Evolutionary conservation across 1,140 invertebrate genomes (phyloP).

Genomic region (Drosophila nigromelanica): DNA sequence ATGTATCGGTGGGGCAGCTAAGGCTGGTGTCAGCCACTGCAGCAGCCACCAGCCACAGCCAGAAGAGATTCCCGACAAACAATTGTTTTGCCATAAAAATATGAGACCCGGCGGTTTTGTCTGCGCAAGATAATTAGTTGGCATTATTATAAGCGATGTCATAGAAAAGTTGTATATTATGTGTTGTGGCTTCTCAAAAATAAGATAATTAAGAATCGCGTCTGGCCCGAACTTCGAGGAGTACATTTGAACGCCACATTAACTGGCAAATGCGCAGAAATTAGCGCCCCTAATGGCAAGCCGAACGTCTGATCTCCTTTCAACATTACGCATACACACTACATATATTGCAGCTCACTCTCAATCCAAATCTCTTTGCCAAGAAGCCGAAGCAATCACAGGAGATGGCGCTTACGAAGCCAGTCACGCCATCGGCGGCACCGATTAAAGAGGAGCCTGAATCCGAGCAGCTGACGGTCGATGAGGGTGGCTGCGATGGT

Average conservation of each 20-base stretch:
- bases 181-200: constrained; percentile 36
- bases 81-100: constrained; percentile 81
- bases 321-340: background rate
- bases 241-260: constrained; percentile 67
- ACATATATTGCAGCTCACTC: constrained; percentile 63
- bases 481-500: constrained; percentile 45
- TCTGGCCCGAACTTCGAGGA: constrained; percentile 5
- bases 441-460: constrained; percentile 67
- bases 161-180: constrained; percentile 67
- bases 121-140: constrained; percentile 78
- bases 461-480: constrained; percentile 37
- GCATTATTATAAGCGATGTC: constrained; percentile 64
- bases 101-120: constrained; percentile 69
- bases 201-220: constrained; percentile 45
- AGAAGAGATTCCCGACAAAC: constrained; percentile 16
- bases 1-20: constrained; percentile 37
- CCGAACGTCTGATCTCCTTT: background rate
- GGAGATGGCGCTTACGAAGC: constrained; percentile 23
- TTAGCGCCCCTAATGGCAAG: constrained; percentile 58
- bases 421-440: constrained; percentile 25
- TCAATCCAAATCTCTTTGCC: constrained; percentile 77
- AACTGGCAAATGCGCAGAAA: constrained; percentile 71
- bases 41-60: background rate
- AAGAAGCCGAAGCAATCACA: constrained; percentile 58
- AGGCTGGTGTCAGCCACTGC: background rate